Evolutionary conservation across 2,113 vertebrate species (phyloP).

Genomic region (Paramormyrops kingsleyae): DNA sequence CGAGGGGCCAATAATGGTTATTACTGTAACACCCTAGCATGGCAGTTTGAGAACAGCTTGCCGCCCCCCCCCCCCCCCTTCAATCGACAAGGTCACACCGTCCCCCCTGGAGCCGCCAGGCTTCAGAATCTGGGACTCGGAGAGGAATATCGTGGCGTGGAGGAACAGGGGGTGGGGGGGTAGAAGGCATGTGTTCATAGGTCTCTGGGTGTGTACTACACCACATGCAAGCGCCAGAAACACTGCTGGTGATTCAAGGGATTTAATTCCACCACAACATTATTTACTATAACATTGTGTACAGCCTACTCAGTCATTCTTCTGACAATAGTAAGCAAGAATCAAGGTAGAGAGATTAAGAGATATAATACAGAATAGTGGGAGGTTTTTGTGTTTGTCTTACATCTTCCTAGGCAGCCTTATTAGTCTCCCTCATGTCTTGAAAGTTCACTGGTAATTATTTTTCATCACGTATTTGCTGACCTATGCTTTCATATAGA

Average conservation of each 20-base stretch:
- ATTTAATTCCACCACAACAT: not conserved
- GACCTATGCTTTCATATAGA: not conserved
- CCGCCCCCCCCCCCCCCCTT: not conserved
- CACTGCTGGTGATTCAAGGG: no score
- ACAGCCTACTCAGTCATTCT: not conserved
- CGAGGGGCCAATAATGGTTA: not conserved
- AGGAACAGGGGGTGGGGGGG: no score
- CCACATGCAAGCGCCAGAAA: not conserved
- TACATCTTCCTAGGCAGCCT: not conserved
- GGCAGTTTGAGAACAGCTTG: not conserved
- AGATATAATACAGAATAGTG: not conserved
- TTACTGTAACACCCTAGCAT: not conserved
- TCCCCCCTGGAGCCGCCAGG: not conserved
- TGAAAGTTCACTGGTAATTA: not conserved
- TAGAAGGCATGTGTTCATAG: not conserved
- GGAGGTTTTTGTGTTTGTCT: not conserved
- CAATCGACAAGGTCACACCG: not conserved
- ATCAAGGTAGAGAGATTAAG: not conserved
- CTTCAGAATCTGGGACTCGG: not conserved
- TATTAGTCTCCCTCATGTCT: not conserved
- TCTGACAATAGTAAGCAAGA: not conserved
- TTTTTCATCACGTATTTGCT: not conserved
- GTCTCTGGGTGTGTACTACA: not conserved
- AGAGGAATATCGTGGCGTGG: not conserved
- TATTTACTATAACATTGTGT: not conserved